Conservation (phyloP, 2,797 vertebrate species). For the Sebastes trivittatus region DNA sequence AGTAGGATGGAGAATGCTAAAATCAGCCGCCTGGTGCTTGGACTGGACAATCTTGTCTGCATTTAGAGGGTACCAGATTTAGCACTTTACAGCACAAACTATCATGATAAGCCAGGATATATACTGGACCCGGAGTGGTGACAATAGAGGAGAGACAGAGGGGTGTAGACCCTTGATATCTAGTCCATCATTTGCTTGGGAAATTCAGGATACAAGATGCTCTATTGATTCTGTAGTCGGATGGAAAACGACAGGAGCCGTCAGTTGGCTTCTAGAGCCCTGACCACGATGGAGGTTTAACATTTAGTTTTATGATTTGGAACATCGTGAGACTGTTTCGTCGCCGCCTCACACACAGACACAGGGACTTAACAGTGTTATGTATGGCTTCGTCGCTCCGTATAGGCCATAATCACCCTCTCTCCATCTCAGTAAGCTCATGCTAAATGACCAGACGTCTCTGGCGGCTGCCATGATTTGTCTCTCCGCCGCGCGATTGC, state of each 20-base stretch:
- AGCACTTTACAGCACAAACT: background rate
- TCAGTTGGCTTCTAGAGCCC: constrained; percentile 29
- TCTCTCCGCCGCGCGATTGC: constrained; percentile 58
- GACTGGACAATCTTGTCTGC: constrained; percentile 30
- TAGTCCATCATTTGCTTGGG: constrained; percentile 52
- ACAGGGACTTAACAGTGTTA: constrained; percentile 62
- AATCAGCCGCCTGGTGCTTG: constrained; percentile 39
- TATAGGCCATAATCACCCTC: constrained; percentile 76
- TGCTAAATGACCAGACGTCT: constrained; percentile 79
- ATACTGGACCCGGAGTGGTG: background rate
- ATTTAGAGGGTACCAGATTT: constrained; percentile 31
- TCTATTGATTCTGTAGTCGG: constrained; percentile 45
- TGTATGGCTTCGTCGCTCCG: constrained; percentile 68
- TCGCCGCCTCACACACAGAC: constrained; percentile 15
- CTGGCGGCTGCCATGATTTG: constrained; percentile 75
- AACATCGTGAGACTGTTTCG: constrained; percentile 45
- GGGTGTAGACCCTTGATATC: background rate
- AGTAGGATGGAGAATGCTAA: constrained; percentile 41
- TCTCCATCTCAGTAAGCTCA: constrained; percentile 78
- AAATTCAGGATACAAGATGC: constrained; percentile 62
- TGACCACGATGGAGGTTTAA: constrained; percentile 54
- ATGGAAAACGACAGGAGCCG: constrained; percentile 48
- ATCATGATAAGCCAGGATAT: background rate
- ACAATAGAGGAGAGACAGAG: background rate
- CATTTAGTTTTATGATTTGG: constrained; percentile 70